Evolutionary conservation across 1,140 invertebrate species (phyloP), one percentile per base, ranked within the genome.

Genomic region (Aphis gossypii): DNA sequence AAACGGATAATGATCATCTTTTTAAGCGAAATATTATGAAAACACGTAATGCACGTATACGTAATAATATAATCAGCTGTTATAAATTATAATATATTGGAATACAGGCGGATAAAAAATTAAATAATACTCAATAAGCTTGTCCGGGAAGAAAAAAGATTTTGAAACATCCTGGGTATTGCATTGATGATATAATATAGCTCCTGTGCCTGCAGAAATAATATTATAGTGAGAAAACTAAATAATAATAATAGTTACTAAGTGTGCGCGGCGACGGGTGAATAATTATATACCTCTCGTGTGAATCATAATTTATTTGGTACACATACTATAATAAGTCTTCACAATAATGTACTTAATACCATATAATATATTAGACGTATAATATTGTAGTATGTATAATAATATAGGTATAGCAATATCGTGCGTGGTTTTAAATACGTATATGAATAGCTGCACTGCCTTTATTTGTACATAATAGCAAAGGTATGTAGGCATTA

Each of bases 221-320:
- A 76, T n/a, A n/a, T 76, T n/a, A n/a, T 14, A 54, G 54, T n/a
- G 88, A 90, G 88, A 90, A 90, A 90, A 60, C 11, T 25, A 35
- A 90, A 41, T 41, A 44, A 60, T 56, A 89, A 56, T 41, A 18
- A 51, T 51, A 89, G 88, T 89, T 38, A 89, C 51, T 35, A 56
- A 38, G 88, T 38, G 48, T 25, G 23, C 35, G 14, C n/a, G 60
- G 60, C n/a, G 30, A 76, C 60, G 30, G 48, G 88, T 56, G 48
- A 38, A 41, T 56, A 56, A 90, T 90, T 90, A 68, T 48, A 44
- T 35, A 44, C 38, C 25, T 41, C 54, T 90, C 54, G 88, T 90
- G 88, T 60, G 88, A 90, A 90, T 44, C 25, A 9, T 9, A 60
- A 56, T 54, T 56, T 41, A 44, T 88, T 83, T 48, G 48, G 11